Conservation (phyloP, 2,888 invertebrate genomes). For the Stegophylla sp. region DNA sequence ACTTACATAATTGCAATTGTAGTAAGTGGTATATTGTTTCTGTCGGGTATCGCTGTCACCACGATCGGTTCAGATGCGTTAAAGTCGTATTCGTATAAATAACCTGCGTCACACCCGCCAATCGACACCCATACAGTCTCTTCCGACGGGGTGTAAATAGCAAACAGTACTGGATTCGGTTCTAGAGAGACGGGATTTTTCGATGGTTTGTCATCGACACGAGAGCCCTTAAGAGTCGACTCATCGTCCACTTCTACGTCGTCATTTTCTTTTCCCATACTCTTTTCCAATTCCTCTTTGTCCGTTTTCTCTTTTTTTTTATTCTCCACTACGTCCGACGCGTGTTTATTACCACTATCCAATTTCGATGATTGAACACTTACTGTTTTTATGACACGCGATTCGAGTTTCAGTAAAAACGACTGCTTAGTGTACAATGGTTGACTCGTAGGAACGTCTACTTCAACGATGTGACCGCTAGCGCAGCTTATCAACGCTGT, state of each 20-base stretch:
- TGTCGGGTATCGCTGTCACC: conserved; percentile 4
- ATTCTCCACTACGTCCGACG: conserved; percentile 68
- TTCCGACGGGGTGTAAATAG: conserved; percentile 63
- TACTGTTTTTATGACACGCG: conserved; percentile 65
- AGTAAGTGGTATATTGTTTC: conserved; percentile 30
- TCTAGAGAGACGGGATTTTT: conserved; percentile 68
- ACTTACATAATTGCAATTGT: conserved; percentile 27
- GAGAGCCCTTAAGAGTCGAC: conserved; percentile 67
- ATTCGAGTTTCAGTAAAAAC: conserved; percentile 42
- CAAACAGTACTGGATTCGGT: conserved; percentile 70
- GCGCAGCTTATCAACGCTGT: conserved; percentile 69
- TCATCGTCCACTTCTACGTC: conserved; percentile 71
- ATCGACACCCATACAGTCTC: conserved; percentile 71
- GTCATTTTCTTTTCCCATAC: conserved; percentile 66
- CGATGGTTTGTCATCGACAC: conserved; percentile 69
- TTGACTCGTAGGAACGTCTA: conserved; percentile 65
- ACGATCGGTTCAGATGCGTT: conserved; percentile 67
- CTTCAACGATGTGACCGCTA: conserved; percentile 69
- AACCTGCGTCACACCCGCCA: conserved; percentile 74
- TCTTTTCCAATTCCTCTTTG: conserved; percentile 69
- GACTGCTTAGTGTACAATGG: conserved; percentile 26
- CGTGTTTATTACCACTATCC: conserved; percentile 67
- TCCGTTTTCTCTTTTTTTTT: conserved; percentile 68
- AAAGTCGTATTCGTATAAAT: conserved; percentile 69
- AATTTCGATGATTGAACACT: conserved; percentile 72